These are phyloP conservation scores for Galerucella calmariensis DNA, from an alignment of 2,888 invertebrate genomes.

Conservation along the genomic window DNA sequence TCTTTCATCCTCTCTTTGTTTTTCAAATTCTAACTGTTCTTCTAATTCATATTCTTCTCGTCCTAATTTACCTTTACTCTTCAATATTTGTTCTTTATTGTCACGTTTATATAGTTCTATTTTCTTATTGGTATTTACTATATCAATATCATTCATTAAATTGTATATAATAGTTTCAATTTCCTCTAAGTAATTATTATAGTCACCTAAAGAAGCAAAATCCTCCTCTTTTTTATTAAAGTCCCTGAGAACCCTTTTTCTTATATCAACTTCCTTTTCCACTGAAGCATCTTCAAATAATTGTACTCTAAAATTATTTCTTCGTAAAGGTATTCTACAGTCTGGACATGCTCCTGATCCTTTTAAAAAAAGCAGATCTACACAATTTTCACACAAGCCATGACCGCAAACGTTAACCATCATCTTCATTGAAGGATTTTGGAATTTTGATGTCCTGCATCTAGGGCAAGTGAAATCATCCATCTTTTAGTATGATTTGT, in stretches of 20 bases:
- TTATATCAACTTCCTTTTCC: conserved; percentile 97
- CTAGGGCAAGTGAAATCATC: conserved; percentile 92
- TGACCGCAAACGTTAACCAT: conserved; percentile 99
- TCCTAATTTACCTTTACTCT: conserved; percentile 80
- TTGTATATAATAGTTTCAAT: conserved; percentile 93
- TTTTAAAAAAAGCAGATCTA: conserved; percentile 94
- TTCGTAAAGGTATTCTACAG: conserved; percentile 87
- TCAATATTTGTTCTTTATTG: conserved; percentile 85
- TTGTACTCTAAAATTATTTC: conserved; percentile 93
- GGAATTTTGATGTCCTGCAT: conserved; percentile 96
- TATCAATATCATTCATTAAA: conserved; percentile 88
- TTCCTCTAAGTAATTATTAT: conserved; percentile 96
- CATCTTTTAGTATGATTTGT: conserved; percentile 64
- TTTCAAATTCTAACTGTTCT: conserved; percentile 84
- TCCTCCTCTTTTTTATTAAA: conserved; percentile 97
- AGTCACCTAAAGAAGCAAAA: conserved; percentile 83
- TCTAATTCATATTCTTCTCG: conserved; percentile 89
- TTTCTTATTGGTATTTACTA: conserved; percentile 87
- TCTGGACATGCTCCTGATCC: conserved; percentile 96
- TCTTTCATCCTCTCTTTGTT: conserved; percentile 79
- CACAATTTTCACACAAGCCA: conserved; percentile 96
- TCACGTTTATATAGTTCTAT: conserved; percentile 93
- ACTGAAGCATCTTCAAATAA: conserved; percentile 96
- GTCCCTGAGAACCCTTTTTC: conserved; percentile 87
- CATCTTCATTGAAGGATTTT: conserved; percentile 95